phyloP scores from a whole-genome alignment of 2,888 invertebrate species.

The Cephus sareptanus region DNA sequence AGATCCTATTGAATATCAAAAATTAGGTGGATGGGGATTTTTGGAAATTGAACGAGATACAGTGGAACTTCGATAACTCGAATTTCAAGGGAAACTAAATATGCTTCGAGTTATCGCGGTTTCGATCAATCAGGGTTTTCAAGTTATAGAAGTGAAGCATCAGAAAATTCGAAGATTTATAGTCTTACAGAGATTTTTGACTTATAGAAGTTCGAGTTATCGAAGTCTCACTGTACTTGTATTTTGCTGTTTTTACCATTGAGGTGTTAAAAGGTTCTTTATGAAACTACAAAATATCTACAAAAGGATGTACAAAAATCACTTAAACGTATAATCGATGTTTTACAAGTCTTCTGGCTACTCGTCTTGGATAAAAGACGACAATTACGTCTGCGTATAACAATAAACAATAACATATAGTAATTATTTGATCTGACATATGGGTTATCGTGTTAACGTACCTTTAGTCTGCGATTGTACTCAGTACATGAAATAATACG shows the following conservation, averaged over 20 bases:
- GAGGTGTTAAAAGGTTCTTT: not conserved
- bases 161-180: no score
- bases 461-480: not conserved
- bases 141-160: no score
- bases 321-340: not conserved
- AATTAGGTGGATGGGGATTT: not conserved
- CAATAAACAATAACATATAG: not conserved
- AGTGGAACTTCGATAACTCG: not conserved
- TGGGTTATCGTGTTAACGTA: not conserved
- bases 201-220: no score
- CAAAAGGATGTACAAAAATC: conserved; percentile 1
- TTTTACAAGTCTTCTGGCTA: not conserved
- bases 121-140: no score
- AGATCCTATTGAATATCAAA: not conserved
- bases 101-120: not conserved
- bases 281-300: conserved; percentile 1
- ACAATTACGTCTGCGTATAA: not conserved
- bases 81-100: conserved; percentile 2
- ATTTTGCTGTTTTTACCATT: not conserved
- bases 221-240: not conserved
- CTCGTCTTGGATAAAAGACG: not conserved
- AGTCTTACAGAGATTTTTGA: no score
- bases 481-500: not conserved
- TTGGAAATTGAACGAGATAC: not conserved
- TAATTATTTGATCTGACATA: not conserved